phyloP scores from a whole-genome alignment of 1,140 invertebrate species.

The Papilio polytes region DNA sequence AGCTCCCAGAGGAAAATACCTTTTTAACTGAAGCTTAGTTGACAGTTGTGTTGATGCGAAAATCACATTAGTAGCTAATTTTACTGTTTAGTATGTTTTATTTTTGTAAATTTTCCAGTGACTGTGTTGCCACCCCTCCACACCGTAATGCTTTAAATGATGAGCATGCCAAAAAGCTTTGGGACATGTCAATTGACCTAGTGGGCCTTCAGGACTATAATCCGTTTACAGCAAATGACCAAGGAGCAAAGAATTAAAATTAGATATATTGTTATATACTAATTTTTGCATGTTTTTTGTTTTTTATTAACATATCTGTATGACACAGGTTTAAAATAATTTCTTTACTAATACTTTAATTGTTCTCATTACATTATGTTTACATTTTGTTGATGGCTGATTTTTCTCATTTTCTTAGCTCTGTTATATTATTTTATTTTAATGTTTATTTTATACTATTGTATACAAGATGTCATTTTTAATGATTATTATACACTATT shows the following conservation, averaged over 20 bases:
- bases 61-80: too few species aligned
- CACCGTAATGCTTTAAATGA: conserved; percentile 80
- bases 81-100: too few species aligned
- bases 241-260: conserved; percentile 48
- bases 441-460: too few species aligned
- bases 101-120: conserved; percentile 76
- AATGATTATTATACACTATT: too few species aligned
- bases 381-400: background rate
- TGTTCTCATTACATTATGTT: background rate
- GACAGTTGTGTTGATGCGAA: too few species aligned
- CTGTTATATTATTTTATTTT: too few species aligned
- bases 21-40: too few species aligned
- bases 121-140: conserved; percentile 82
- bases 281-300: background rate
- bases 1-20: too few species aligned
- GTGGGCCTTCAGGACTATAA: conserved; percentile 81
- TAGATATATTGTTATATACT: conserved; percentile 19
- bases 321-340: background rate
- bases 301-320: background rate
- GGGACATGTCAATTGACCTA: conserved; percentile 87
- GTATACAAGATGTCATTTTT: too few species aligned
- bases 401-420: too few species aligned
- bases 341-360: background rate
- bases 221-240: conserved; percentile 64
- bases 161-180: conserved; percentile 88